Percentiles rank a stretch among this genome's conserved stretches.
Conservation (phyloP, 1,140 invertebrate genomes). For the Acyrthosiphon pisum region DNA sequence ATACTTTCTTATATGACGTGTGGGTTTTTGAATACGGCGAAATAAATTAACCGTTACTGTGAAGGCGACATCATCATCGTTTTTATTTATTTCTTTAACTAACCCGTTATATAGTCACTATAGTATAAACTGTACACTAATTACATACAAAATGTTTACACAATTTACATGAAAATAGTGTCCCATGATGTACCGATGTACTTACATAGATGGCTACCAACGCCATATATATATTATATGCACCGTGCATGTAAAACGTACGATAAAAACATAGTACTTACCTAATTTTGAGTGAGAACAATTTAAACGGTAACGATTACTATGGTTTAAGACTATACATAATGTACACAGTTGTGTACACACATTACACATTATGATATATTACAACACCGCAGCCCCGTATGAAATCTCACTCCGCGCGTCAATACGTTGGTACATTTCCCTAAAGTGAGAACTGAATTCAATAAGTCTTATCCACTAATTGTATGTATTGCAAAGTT, state of each 20-base stretch:
- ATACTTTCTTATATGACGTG: not conserved
- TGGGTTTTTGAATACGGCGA: not conserved
- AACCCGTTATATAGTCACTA: not conserved
- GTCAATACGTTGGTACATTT: not conserved
- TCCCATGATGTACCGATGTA: not conserved
- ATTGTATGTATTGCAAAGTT: too few relatives aligned
- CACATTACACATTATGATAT: not conserved
- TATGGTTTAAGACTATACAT: not conserved
- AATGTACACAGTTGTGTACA: not conserved
- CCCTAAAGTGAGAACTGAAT: too few relatives aligned
- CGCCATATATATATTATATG: not conserved
- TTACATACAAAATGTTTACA: not conserved
- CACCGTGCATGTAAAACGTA: not conserved
- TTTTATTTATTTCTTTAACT: conserved; percentile 4
- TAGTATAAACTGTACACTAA: not conserved
- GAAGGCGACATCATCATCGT: not conserved
- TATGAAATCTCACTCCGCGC: too few relatives aligned
- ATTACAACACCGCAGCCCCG: not conserved
- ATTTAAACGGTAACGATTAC: not conserved
- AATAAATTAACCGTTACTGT: conserved; percentile 27
- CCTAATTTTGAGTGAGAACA: not conserved
- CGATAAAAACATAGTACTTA: not conserved
- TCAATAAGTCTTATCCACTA: too few relatives aligned
- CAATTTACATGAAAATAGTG: not conserved
- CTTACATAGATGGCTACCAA: not conserved